Evolutionary conservation across 2,113 vertebrate genomes (phyloP).

Genomic region (Oxygymnocypris stewartii): DNA sequence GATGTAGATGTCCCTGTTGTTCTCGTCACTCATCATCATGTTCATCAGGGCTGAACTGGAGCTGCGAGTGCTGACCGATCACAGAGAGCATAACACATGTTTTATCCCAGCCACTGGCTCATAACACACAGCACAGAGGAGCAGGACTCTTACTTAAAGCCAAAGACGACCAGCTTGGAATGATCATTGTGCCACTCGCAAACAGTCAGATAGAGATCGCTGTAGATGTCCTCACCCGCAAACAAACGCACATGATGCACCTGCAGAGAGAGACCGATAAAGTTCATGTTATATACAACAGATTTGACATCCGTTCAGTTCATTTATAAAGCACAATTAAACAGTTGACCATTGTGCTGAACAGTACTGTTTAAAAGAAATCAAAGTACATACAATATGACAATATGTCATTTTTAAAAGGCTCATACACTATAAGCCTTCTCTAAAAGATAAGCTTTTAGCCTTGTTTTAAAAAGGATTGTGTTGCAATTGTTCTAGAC

Average conservation of each 20-base stretch:
- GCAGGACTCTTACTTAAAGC: slow-evolving; percentile 85
- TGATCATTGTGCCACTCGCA: slow-evolving; percentile 92
- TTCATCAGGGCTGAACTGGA: slow-evolving; percentile 86
- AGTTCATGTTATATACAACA: not conserved
- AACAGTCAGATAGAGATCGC: slow-evolving; percentile 89
- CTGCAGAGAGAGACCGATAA: slow-evolving; percentile 61
- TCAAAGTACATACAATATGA: no score
- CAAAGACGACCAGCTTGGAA: slow-evolving; percentile 91
- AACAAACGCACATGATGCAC: slow-evolving; percentile 90
- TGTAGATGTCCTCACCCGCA: slow-evolving; percentile 89
- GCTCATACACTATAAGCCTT: no score
- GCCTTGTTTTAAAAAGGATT: no score
- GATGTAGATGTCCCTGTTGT: slow-evolving; percentile 91
- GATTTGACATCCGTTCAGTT: not conserved
- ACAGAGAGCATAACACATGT: not conserved
- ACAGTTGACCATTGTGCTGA: no score
- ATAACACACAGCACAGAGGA: not conserved
- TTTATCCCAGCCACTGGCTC: not conserved
- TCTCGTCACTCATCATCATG: slow-evolving; percentile 93
- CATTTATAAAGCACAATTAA: no score
- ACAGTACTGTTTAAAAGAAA: no score
- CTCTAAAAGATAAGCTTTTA: no score
- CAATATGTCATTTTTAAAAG: no score
- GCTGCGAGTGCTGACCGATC: slow-evolving; percentile 79
- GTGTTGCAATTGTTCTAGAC: no score